Percentiles rank a stretch among this genome's conserved stretches.
Conservation (phyloP, 2,797 vertebrate species). For the Sparidentex hasta region DNA sequence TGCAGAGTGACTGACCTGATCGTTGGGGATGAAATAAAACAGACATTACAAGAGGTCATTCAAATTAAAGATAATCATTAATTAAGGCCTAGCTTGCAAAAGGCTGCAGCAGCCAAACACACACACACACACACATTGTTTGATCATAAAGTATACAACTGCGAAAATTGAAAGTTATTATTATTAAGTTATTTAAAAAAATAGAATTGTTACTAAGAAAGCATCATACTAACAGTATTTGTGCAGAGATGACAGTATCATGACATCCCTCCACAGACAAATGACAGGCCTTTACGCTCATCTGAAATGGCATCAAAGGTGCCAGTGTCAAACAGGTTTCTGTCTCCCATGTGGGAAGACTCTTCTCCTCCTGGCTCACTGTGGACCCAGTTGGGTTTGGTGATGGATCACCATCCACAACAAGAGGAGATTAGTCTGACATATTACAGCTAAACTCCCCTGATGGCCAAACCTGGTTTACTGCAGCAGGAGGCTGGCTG, state of each 20-base stretch:
- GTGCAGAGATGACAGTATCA: slow-evolving; percentile 21
- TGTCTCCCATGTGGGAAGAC: slow-evolving; percentile 28
- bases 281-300: slow-evolving; percentile 37
- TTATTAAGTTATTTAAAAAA: neutral
- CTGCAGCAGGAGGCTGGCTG: slow-evolving; percentile 58
- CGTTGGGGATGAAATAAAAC: neutral
- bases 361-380: slow-evolving; percentile 28
- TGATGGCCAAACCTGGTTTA: slow-evolving; percentile 68
- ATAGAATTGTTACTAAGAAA: neutral
- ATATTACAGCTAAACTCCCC: slow-evolving; percentile 61
- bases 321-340: slow-evolving; percentile 53
- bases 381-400: slow-evolving; percentile 49
- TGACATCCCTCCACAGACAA: slow-evolving; percentile 33
- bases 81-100: neutral
- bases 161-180: neutral
- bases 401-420: slow-evolving; percentile 65
- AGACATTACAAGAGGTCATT: neutral
- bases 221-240: slow-evolving; percentile 5
- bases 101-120: neutral
- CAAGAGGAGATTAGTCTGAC: slow-evolving; percentile 64
- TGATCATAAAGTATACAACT: neutral
- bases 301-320: slow-evolving; percentile 53
- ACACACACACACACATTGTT: too few relatives aligned
- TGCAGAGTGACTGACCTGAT: neutral
- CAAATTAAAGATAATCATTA: neutral